Evolutionary conservation across 2,113 vertebrate genomes (phyloP).

Genomic region (Zeus faber): DNA sequence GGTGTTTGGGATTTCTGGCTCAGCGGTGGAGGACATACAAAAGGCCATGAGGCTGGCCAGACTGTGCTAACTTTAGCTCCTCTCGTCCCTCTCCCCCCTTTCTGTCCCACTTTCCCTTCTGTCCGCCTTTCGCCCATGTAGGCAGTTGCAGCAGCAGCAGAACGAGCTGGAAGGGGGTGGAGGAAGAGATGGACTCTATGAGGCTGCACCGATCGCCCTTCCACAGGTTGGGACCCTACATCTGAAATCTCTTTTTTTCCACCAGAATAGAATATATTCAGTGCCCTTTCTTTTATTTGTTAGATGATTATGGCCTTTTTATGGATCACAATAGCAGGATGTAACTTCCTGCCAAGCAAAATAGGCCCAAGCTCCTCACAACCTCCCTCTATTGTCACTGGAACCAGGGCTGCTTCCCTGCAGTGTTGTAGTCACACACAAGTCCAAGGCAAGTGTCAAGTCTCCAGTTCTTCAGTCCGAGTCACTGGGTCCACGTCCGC

Average conservation of each 20-base stretch:
- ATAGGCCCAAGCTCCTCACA: too few relatives aligned
- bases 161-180: constrained; percentile 83
- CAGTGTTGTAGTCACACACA: too few relatives aligned
- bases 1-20: constrained; percentile 46
- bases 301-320: constrained; percentile 5
- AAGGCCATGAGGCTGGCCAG: constrained; percentile 22
- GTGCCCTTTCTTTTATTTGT: too few relatives aligned
- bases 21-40: constrained; percentile 21
- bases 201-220: constrained; percentile 57
- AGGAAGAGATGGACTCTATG: constrained; percentile 81
- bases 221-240: constrained; percentile 58
- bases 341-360: not conserved
- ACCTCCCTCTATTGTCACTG: too few relatives aligned
- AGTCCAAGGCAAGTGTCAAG: too few relatives aligned
- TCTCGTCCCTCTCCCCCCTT: not conserved
- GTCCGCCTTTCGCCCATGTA: constrained; percentile 26
- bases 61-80: constrained; percentile 6
- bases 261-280: too few relatives aligned
- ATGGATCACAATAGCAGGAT: constrained; percentile 12
- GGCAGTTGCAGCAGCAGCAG: constrained; percentile 83
- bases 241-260: not conserved
- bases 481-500: too few relatives aligned
- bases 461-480: too few relatives aligned
- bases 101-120: not conserved
- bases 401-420: too few relatives aligned